Conservation (phyloP, 2,888 invertebrate species). For the Thecocarcelia acutangulata region DNA sequence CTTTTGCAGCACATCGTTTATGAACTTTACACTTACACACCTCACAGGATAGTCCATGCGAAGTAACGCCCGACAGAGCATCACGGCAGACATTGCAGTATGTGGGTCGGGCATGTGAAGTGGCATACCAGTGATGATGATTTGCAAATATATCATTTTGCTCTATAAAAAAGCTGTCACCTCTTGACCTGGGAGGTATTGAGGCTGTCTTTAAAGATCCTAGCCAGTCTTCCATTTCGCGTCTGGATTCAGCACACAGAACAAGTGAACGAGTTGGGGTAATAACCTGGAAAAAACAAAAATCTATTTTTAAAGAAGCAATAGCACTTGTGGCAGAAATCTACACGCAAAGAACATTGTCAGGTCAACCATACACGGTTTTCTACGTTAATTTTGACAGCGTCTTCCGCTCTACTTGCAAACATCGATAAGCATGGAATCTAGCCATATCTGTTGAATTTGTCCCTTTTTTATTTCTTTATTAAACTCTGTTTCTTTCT, state of each 20-base stretch:
- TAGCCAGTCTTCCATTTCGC: conserved; percentile 97
- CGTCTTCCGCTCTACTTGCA: too few relatives aligned
- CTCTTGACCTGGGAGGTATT: conserved; percentile 77
- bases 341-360: too few relatives aligned
- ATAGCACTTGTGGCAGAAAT: too few relatives aligned
- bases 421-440: too few relatives aligned
- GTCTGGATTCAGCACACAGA: conserved; percentile 89
- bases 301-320: background rate
- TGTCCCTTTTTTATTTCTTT: too few relatives aligned
- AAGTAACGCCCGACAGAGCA: conserved; percentile 95
- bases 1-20: conserved; percentile 95
- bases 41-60: conserved; percentile 97
- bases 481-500: too few relatives aligned
- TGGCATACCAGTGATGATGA: conserved; percentile 92
- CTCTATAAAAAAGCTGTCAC: conserved; percentile 83
- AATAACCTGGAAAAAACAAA: conserved; percentile 81
- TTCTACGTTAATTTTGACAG: too few relatives aligned
- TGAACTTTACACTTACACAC: conserved; percentile 99
- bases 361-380: too few relatives aligned
- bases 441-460: too few relatives aligned
- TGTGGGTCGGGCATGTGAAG: conserved; percentile 96
- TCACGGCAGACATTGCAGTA: conserved; percentile 99
- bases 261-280: conserved; percentile 90
- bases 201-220: conserved; percentile 89
- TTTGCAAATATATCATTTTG: conserved; percentile 87